phyloP scores from a whole-genome alignment of 2,113 vertebrate species.

The Madoqua kirkii region DNA sequence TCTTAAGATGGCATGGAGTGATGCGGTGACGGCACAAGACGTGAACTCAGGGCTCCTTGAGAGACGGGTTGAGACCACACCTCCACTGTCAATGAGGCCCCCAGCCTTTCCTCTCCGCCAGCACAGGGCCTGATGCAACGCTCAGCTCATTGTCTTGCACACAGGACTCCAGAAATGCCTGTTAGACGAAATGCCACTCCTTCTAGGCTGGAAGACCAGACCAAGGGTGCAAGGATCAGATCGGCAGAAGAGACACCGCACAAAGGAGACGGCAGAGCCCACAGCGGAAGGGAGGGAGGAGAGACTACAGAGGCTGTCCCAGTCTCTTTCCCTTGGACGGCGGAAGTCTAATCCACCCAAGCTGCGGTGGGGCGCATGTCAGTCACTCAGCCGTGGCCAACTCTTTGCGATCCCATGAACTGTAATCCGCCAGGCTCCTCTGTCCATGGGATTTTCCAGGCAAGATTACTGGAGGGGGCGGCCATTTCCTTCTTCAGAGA shows the following conservation, averaged over 20 bases:
- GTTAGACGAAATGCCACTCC: neutral
- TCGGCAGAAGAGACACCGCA: neutral
- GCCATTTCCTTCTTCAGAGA: neutral
- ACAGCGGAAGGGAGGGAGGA: neutral
- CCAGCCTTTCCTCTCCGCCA: too few species aligned
- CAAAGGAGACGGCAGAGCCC: neutral
- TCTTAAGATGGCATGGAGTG: neutral
- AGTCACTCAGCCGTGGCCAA: neutral
- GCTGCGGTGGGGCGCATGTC: fast-evolving
- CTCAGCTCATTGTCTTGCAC: neutral
- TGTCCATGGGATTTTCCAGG: neutral
- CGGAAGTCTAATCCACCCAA: too few species aligned
- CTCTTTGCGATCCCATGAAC: neutral
- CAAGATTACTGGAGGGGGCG: neutral
- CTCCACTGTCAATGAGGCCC: neutral
- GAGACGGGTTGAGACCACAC: neutral
- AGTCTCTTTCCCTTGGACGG: neutral
- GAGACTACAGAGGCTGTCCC: neutral
- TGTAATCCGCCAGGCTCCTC: neutral
- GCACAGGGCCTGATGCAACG: neutral
- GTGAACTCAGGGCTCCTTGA: neutral
- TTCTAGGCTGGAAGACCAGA: neutral
- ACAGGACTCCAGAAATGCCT: neutral
- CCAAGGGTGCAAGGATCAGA: neutral
- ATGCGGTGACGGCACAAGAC: fast-evolving